phyloP scores from a whole-genome alignment of 53 echinoderm and acorn worm genomes.

The Arbacia lixula region DNA sequence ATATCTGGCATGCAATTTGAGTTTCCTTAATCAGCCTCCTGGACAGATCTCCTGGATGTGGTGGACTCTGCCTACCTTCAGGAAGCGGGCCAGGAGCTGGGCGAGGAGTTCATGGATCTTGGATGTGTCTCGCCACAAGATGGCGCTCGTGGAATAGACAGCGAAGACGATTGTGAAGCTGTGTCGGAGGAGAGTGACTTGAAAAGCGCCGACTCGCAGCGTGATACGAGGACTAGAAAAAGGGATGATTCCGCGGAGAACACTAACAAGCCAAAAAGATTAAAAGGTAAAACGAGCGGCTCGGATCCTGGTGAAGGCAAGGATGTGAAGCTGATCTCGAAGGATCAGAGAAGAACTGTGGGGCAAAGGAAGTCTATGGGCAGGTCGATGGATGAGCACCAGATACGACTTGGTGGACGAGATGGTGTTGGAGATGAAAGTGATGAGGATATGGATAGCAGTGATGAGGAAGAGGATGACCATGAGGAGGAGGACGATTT shows the following conservation, averaged over 20 bases:
- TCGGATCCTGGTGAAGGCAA: background rate
- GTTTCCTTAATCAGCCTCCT: too few species aligned
- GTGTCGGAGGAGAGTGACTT: conserved; percentile 3
- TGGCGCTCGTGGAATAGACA: too few species aligned
- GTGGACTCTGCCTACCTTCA: too few species aligned
- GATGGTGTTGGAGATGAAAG: background rate
- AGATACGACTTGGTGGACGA: background rate
- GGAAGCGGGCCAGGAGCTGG: too few species aligned
- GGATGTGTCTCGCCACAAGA: too few species aligned
- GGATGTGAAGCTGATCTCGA: conserved; percentile 13
- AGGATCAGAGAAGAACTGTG: background rate
- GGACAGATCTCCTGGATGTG: conserved; percentile 86
- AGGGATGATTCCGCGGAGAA: too few species aligned
- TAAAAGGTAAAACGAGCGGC: too few species aligned
- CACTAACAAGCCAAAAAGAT: too few species aligned
- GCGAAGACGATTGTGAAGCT: conserved; percentile 11
- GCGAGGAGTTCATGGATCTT: conserved; percentile 42
- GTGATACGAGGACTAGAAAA: too few species aligned
- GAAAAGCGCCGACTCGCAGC: too few species aligned
- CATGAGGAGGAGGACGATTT: conserved; percentile 28
- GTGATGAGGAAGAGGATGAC: conserved; percentile 19
- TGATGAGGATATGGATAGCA: background rate
- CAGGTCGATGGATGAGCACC: background rate
- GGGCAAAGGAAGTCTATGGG: background rate
- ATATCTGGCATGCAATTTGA: too few species aligned